Conservation (phyloP, 2,113 vertebrate species). For the Antennarius striatus region DNA sequence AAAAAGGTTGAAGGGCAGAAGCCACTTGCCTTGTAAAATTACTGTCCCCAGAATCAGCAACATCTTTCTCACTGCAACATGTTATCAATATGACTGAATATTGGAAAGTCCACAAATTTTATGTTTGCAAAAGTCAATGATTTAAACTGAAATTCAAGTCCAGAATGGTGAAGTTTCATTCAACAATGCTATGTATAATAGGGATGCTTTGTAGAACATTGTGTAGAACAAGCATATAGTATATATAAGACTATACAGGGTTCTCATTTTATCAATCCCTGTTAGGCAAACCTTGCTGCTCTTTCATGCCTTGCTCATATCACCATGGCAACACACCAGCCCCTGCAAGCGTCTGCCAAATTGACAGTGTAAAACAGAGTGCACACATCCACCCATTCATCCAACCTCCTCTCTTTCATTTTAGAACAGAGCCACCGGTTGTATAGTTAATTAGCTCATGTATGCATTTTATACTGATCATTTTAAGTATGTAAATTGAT, state of each 20-base stretch:
- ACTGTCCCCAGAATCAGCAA: too few relatives aligned
- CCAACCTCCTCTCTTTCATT: slow-evolving; percentile 65
- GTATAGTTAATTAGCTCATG: slow-evolving; percentile 61
- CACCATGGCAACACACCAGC: slow-evolving; percentile 84
- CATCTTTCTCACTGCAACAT: too few relatives aligned
- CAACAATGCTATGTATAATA: slow-evolving; percentile 8
- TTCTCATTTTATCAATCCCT: slow-evolving; percentile 76
- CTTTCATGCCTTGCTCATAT: slow-evolving; percentile 82
- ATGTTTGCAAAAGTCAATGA: slow-evolving; percentile 3
- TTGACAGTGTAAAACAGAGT: slow-evolving; percentile 82
- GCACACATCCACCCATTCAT: slow-evolving; percentile 77
- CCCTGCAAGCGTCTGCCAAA: slow-evolving; percentile 83
- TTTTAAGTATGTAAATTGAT: slow-evolving; percentile 35
- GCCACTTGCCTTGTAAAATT: too few relatives aligned
- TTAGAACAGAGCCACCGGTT: slow-evolving; percentile 53
- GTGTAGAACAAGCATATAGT: slow-evolving; percentile 36
- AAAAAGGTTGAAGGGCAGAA: too few relatives aligned
- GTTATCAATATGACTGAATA: background rate
- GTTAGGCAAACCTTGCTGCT: slow-evolving; percentile 81
- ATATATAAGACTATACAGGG: slow-evolving; percentile 57
- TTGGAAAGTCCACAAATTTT: background rate
- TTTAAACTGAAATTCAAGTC: slow-evolving; percentile 1
- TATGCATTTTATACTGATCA: slow-evolving; percentile 40
- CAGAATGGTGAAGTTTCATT: background rate
- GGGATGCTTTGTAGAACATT: slow-evolving; percentile 8